phyloP scores from a whole-genome alignment of 2,113 vertebrate species.

The Hippoglossus stenolepis region DNA sequence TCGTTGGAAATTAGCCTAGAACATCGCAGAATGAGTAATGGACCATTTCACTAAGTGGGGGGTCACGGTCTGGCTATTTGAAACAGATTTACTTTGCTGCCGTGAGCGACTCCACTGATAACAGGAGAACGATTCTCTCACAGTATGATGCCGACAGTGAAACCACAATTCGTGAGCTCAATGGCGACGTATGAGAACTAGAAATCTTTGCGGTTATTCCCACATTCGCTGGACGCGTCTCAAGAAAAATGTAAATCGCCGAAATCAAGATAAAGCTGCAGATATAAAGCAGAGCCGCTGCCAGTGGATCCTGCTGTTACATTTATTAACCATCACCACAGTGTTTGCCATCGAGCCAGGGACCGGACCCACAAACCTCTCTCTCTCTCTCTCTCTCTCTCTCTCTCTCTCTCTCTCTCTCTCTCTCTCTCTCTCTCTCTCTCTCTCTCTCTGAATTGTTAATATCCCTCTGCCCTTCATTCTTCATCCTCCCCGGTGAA shows the following conservation, averaged over 20 bases:
- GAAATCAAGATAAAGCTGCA: constrained; percentile 10
- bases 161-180: not conserved
- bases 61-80: not conserved
- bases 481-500: not conserved
- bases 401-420: too few species aligned
- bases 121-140: not conserved
- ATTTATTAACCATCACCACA: not conserved
- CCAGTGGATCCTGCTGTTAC: not conserved
- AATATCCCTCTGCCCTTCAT: constrained; percentile 2
- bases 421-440: too few species aligned
- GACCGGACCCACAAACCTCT: not conserved
- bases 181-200: not conserved
- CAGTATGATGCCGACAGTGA: not conserved
- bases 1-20: not conserved
- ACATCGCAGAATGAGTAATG: not conserved
- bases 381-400: not conserved
- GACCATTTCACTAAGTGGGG: not conserved
- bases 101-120: not conserved
- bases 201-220: not conserved
- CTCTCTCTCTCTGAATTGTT: constrained; percentile 1
- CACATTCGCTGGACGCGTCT: not conserved
- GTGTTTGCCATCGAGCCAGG: not conserved
- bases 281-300: not conserved
- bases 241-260: not conserved
- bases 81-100: constrained; percentile 10